These are phyloP conservation scores for Hippocampus mohnikei DNA, from an alignment of 2,113 vertebrate species.

Conservation along the genomic window DNA sequence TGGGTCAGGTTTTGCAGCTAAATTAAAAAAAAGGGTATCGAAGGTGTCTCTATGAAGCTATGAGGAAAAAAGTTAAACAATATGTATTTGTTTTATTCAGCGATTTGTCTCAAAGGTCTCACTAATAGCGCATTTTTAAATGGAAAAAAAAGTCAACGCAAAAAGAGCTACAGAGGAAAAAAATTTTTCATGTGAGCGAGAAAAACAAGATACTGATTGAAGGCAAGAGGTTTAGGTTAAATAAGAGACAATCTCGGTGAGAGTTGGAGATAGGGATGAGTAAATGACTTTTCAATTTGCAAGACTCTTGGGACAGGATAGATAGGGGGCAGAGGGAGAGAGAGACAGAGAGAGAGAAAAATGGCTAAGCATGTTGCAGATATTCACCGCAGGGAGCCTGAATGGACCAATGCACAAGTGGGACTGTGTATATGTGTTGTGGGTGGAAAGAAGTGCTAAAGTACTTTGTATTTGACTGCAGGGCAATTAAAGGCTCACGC, in stretches of 20 bases:
- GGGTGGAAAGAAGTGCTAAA: slow-evolving; percentile 31
- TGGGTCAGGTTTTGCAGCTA: too few species aligned
- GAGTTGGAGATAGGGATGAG: slow-evolving; percentile 8
- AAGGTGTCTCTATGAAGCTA: too few species aligned
- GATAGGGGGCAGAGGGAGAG: not conserved
- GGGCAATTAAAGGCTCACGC: slow-evolving; percentile 59
- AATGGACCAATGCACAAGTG: slow-evolving; percentile 50
- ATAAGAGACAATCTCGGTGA: slow-evolving; percentile 43
- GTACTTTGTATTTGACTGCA: slow-evolving; percentile 46
- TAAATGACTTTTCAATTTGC: slow-evolving; percentile 44
- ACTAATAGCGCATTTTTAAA: not conserved
- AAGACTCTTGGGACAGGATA: slow-evolving; percentile 26
- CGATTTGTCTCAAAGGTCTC: not conserved
- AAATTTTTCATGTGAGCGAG: too few species aligned
- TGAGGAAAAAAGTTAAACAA: too few species aligned
- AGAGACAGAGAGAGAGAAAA: not conserved
- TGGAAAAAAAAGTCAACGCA: not conserved
- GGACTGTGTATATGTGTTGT: slow-evolving; percentile 22
- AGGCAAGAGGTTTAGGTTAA: not conserved
- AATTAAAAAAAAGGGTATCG: too few species aligned
- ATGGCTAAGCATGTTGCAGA: slow-evolving; percentile 8
- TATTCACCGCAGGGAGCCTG: slow-evolving; percentile 45
- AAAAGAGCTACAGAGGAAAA: not conserved
- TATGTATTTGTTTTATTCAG: too few species aligned
- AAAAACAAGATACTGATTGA: not conserved